These are phyloP conservation scores for Cercocebus atys DNA, from an alignment of 2,113 vertebrate species.

Conservation along the genomic window DNA sequence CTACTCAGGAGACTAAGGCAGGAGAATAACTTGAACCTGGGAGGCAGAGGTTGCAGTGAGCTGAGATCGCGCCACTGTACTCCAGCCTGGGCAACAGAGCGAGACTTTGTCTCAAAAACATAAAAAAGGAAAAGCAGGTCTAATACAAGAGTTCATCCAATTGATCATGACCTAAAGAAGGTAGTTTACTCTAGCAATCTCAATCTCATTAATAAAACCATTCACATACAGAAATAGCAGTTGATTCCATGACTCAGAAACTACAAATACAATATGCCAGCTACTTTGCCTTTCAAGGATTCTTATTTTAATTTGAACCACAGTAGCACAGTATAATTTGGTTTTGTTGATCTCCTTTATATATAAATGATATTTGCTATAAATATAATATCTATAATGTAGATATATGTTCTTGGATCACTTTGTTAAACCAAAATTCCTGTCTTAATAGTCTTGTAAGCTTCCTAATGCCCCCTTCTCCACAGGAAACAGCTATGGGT, in stretches of 20 bases:
- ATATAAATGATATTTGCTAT: neutral
- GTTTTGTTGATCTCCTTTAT: neutral
- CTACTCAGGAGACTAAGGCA: no score
- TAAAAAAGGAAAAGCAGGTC: neutral
- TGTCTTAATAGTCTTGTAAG: neutral
- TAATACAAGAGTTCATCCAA: neutral
- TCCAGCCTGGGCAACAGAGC: no score
- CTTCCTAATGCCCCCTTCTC: neutral
- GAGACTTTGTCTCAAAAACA: neutral
- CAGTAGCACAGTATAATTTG: neutral
- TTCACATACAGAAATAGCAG: fast-evolving
- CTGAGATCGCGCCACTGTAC: no score
- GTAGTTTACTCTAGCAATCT: neutral
- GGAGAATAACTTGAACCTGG: no score
- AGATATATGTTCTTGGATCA: neutral
- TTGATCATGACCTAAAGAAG: neutral
- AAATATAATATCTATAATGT: no score
- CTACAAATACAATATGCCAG: no score
- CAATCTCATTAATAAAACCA: neutral
- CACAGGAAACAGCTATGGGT: neutral
- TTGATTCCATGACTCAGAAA: neutral
- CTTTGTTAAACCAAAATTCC: neutral
- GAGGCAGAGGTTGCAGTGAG: no score
- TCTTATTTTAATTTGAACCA: neutral
- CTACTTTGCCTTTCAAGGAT: neutral